A percentile compares a stretch with the other conserved stretches of the same genome.
phyloP scores from a whole-genome alignment of 1,140 invertebrate genomes.

The Nymphalis io region DNA sequence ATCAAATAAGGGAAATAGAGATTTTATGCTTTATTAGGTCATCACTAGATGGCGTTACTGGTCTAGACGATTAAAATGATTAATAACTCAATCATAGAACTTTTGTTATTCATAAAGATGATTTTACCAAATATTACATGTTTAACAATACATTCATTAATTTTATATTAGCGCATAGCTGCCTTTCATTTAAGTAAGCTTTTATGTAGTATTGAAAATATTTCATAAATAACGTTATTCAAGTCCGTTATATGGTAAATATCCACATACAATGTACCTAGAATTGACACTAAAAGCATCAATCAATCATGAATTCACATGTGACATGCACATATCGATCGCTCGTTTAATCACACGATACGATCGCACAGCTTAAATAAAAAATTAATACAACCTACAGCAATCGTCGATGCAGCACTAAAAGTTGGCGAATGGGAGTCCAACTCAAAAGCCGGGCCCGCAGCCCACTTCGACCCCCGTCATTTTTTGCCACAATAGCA shows the following conservation, averaged over 20 bases:
- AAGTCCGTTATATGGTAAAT: too few species aligned
- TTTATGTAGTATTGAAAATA: too few species aligned
- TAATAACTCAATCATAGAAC: not conserved
- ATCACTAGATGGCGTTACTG: constrained; percentile 3
- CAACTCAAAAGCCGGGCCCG: constrained; percentile 6
- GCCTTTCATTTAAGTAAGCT: too few species aligned
- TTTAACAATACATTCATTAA: not conserved
- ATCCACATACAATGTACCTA: not conserved
- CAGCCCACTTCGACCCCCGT: constrained; percentile 24
- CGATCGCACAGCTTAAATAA: constrained; percentile 3
- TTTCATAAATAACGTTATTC: too few species aligned
- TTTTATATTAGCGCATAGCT: not conserved
- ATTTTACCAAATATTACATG: not conserved
- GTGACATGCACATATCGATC: not conserved
- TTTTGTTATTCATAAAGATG: not conserved
- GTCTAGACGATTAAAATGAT: not conserved
- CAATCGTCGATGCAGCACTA: constrained; percentile 11
- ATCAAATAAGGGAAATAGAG: not conserved
- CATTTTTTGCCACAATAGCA: constrained; percentile 76
- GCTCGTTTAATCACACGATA: constrained; percentile 5
- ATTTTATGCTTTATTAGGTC: not conserved
- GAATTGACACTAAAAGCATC: not conserved
- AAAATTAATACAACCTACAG: constrained; percentile 1
- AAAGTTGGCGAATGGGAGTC: constrained; percentile 10
- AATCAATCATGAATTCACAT: not conserved